phyloP scores from a whole-genome alignment of 2,888 invertebrate species.

The Ganaspis brasiliensis region DNA sequence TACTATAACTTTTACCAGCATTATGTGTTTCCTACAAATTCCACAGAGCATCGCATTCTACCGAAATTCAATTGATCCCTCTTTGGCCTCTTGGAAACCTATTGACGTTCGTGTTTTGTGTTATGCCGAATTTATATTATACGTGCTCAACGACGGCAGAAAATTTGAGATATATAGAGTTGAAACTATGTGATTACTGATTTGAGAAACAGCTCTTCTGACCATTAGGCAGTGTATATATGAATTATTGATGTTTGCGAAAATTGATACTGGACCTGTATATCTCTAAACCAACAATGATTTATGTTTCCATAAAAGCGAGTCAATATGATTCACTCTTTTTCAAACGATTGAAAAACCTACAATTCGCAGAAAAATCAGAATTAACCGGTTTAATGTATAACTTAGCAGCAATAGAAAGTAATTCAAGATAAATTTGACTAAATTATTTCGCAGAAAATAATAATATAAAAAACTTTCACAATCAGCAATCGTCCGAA shows the following conservation, averaged over 20 bases:
- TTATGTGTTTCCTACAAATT: too few relatives aligned
- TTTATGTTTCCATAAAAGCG: background rate
- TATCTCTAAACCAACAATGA: background rate
- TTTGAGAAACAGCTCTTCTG: conserved; percentile 39
- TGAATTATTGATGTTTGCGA: conserved; percentile 26
- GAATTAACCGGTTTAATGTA: too few relatives aligned
- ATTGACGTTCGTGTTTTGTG: conserved; percentile 34
- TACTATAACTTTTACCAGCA: too few relatives aligned
- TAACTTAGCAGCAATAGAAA: too few relatives aligned
- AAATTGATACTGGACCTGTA: conserved; percentile 27
- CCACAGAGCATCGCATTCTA: background rate
- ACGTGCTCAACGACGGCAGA: conserved; percentile 18
- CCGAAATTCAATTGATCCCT: conserved; percentile 42
- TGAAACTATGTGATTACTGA: conserved; percentile 18
- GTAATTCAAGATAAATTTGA: too few relatives aligned
- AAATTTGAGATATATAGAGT: conserved; percentile 28
- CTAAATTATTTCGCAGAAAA: background rate
- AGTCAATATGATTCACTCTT: background rate
- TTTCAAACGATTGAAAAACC: background rate
- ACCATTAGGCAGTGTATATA: conserved; percentile 25
- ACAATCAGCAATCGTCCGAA: background rate
- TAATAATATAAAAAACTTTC: background rate
- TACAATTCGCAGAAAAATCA: background rate
- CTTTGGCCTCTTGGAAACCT: conserved; percentile 35
- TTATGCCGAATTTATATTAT: conserved; percentile 31